Evolutionary conservation across 2,797 vertebrate species (phyloP), one percentile per base, ranked within the genome.

Genomic region (Schizopygopsis pylzovi): DNA sequence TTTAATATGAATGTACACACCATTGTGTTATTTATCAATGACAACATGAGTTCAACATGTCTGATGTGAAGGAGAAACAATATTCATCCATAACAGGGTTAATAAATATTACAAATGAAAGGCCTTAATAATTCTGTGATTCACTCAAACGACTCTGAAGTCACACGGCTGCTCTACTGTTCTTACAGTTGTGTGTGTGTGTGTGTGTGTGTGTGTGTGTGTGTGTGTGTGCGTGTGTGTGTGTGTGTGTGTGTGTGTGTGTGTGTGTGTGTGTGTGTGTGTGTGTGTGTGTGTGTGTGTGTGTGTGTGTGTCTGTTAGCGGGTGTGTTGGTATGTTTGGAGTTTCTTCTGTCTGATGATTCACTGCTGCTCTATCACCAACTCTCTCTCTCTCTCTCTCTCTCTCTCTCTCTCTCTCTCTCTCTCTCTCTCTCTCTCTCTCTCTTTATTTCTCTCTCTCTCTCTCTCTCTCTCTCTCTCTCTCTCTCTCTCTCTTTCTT

Each of bases 291-390:
- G 33, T 33, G 45, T 28, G 71, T 81, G 70, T 70, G 82, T 79
- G 73, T 75, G 43, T 33, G 76, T 18, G 45, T 28, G 71, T 81
- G 70, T 63, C 78, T 79, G 73, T 73, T 49, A 25, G 45, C 8
- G 67, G 10, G 33, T 47, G 80, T 41, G 82, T 45, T 47, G 83
- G 83, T 90, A 81, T 85, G 83, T 75, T 88, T 87, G 87, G 87
- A 85, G 78, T 73, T 39, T 18, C 37, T 89, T 54, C 78, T 47
- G 72, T 83, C 90, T 90, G 90, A 93, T 94, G 93, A 94, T 94
- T 95, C 92, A 89, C 90, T 85, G 85, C 91, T 89, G 90, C 88
- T 83, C 52, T 49, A 85, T 87, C 86, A 85, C 52, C 89, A 28
- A 33, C 87, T 90, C 45, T 83, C 79, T 61, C 63, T 65, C 63